These are phyloP conservation scores for Peribatodes rhomboidaria DNA, from an alignment of 2,888 invertebrate genomes.

Conservation along the genomic window DNA sequence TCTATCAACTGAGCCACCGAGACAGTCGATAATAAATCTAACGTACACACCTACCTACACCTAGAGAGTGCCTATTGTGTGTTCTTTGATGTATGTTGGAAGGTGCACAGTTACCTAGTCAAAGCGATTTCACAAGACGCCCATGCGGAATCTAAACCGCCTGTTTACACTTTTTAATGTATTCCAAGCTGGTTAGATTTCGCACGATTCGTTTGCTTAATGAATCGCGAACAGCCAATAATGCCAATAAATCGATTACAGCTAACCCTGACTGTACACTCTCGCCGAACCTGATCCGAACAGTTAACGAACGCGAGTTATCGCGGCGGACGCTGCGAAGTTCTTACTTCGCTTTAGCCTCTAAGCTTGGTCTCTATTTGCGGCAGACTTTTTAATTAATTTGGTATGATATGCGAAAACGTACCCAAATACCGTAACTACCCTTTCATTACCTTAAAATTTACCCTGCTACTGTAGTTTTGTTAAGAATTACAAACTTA, in stretches of 20 bases:
- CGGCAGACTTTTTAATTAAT: too few species aligned
- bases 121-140: conserved; percentile 44
- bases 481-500: too few species aligned
- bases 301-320: too few species aligned
- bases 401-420: too few species aligned
- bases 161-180: conserved; percentile 43
- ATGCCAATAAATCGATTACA: conserved; percentile 33
- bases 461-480: too few species aligned
- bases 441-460: too few species aligned
- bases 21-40: neutral
- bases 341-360: too few species aligned
- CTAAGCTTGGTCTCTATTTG: too few species aligned
- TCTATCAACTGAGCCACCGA: too few species aligned
- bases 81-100: neutral
- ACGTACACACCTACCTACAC: neutral
- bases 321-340: too few species aligned
- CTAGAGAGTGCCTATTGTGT: neutral
- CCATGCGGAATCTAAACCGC: conserved; percentile 37
- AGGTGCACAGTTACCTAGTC: conserved; percentile 12
- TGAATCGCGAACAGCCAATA: conserved; percentile 34
- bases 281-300: conserved; percentile 3
- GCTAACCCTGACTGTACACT: neutral
- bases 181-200: conserved; percentile 43
- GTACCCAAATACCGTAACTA: too few species aligned
- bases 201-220: conserved; percentile 38